phyloP scores from a whole-genome alignment of 2,113 vertebrate genomes.

The Rousettus leschenaultii region DNA sequence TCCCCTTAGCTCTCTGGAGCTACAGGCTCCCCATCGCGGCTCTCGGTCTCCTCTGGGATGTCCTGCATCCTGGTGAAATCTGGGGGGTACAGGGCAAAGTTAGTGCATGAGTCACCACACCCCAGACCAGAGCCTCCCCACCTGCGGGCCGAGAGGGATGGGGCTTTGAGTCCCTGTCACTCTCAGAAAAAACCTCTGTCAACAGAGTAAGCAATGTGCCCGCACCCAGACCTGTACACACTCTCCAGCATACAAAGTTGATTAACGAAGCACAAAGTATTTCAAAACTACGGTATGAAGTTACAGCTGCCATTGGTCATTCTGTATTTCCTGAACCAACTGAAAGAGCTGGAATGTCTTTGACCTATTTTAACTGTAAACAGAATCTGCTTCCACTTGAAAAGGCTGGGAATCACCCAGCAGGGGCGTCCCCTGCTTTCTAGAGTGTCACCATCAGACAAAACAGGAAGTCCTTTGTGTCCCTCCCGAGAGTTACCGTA shows the following conservation, averaged over 20 bases:
- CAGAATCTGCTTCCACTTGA: background rate
- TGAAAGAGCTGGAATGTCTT: background rate
- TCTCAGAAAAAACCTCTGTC: background rate
- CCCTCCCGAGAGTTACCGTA: background rate
- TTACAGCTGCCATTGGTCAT: background rate
- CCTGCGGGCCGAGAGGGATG: too few relatives aligned
- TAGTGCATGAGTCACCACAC: background rate
- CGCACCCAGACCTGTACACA: background rate
- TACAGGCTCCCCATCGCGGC: slow-evolving; percentile 74
- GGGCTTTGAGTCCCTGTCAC: too few relatives aligned
- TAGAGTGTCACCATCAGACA: background rate
- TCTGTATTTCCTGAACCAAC: background rate
- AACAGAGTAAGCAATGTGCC: background rate
- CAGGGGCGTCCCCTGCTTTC: background rate
- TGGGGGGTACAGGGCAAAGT: slow-evolving; percentile 58
- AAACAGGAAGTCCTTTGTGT: background rate
- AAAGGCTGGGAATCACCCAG: background rate
- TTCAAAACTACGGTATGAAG: background rate
- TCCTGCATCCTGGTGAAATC: slow-evolving; percentile 91
- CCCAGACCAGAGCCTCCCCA: slow-evolving; percentile 27
- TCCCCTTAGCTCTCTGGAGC: slow-evolving; percentile 75
- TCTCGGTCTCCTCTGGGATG: slow-evolving; percentile 93
- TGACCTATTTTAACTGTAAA: background rate
- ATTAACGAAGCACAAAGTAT: background rate
- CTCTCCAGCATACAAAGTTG: background rate